These are phyloP conservation scores for Rhodeus uyekii DNA, from an alignment of 2,797 vertebrate species.

Conservation along the genomic window DNA sequence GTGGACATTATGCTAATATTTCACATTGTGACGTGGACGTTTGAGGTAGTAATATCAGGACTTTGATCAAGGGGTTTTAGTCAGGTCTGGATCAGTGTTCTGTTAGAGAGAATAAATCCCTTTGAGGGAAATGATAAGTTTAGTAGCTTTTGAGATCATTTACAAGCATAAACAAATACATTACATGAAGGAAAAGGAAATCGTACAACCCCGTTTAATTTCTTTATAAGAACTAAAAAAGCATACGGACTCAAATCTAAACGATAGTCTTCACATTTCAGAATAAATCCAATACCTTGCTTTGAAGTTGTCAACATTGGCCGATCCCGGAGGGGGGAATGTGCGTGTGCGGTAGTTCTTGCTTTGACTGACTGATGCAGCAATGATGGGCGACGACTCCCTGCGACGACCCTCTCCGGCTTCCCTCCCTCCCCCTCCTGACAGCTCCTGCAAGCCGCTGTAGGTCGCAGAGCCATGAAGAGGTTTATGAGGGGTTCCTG, in stretches of 20 bases:
- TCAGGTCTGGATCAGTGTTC: not conserved
- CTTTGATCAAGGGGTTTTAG: not conserved
- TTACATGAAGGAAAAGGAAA: not conserved
- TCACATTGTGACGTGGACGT: not conserved
- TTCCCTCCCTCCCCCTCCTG: slow-evolving; percentile 44
- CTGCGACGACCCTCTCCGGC: slow-evolving; percentile 68
- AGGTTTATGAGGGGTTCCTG: slow-evolving; percentile 69
- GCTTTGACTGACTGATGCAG: slow-evolving; percentile 68
- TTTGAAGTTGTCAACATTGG: slow-evolving; percentile 72
- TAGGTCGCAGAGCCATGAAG: slow-evolving; percentile 72
- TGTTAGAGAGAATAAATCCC: not conserved
- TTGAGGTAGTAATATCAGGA: not conserved
- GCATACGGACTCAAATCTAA: not conserved
- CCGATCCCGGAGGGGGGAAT: slow-evolving; percentile 74
- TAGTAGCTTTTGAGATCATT: not conserved
- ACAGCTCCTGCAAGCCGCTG: slow-evolving; percentile 72
- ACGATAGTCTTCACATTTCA: not conserved
- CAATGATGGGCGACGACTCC: slow-evolving; percentile 75
- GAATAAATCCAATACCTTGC: slow-evolving; percentile 64
- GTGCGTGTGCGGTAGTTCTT: slow-evolving; percentile 83
- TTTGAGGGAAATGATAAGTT: not conserved
- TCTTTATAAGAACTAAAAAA: not conserved
- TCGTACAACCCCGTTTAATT: not conserved
- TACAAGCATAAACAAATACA: not conserved
- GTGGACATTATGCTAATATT: not conserved